Evolutionary conservation across 2,113 vertebrate genomes (phyloP).

Genomic region (Tetrao urogallus): DNA sequence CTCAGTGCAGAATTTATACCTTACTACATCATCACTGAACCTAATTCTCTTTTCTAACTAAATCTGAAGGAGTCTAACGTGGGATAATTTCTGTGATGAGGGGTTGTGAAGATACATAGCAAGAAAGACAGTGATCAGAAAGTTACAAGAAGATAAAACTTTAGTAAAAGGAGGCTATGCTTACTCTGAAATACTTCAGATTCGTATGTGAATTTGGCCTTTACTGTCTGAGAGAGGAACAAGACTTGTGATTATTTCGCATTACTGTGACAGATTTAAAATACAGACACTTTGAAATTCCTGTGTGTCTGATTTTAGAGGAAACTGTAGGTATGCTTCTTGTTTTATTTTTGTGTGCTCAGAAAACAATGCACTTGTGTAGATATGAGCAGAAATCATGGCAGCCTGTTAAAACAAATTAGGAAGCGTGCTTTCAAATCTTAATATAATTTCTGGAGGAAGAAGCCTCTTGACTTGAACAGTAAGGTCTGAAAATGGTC

Average conservation of each 20-base stretch:
- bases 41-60: conserved; percentile 15
- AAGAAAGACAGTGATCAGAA: not conserved
- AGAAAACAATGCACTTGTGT: not conserved
- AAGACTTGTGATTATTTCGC: not conserved
- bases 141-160: not conserved
- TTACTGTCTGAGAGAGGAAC: not conserved
- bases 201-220: not conserved
- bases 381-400: not conserved
- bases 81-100: not conserved
- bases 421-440: conserved; percentile 46
- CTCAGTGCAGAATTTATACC: not conserved
- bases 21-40: not conserved
- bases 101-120: not conserved
- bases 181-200: not conserved
- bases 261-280: not conserved
- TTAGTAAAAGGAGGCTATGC: too few species aligned
- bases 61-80: not conserved
- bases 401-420: conserved; percentile 43
- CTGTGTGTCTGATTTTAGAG: not conserved
- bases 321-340: not conserved
- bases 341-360: not conserved
- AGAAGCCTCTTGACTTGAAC: conserved; percentile 57
- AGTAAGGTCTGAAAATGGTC: conserved; percentile 68
- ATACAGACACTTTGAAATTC: not conserved
- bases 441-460: conserved; percentile 51